Conservation (phyloP, 1,140 invertebrate species). For the Bilobella aurantiaca region DNA sequence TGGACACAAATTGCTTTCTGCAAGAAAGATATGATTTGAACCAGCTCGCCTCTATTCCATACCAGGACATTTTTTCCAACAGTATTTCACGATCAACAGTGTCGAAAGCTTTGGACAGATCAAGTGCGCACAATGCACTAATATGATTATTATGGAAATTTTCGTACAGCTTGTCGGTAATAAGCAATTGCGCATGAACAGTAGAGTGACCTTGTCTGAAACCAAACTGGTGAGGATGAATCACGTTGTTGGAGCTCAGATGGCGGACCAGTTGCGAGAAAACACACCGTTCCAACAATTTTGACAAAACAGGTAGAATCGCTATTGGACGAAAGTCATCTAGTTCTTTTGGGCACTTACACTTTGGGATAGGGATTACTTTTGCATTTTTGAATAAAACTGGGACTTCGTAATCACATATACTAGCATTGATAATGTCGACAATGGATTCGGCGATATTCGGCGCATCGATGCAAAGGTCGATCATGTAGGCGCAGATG, state of each 20-base stretch:
- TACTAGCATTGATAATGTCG: neutral
- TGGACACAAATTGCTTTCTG: neutral
- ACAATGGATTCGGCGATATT: neutral
- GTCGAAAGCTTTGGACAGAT: slow-evolving; percentile 42
- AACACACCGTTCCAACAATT: slow-evolving; percentile 13
- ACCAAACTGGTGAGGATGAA: slow-evolving; percentile 38
- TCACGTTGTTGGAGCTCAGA: slow-evolving; percentile 7
- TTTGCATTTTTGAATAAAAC: slow-evolving; percentile 3
- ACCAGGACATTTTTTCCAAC: slow-evolving; percentile 36
- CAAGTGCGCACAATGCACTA: slow-evolving; percentile 37
- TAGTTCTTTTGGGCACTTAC: neutral
- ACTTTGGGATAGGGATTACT: slow-evolving; percentile 12
- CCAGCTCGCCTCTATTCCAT: slow-evolving; percentile 5
- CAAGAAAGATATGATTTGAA: neutral
- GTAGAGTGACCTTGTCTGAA: slow-evolving; percentile 39
- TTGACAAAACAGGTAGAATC: slow-evolving; percentile 4
- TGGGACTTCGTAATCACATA: neutral
- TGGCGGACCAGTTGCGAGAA: neutral
- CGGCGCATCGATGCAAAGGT: neutral
- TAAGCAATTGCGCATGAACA: slow-evolving; percentile 37
- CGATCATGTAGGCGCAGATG: neutral
- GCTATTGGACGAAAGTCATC: slow-evolving; percentile 7
- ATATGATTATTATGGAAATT: slow-evolving; percentile 37
- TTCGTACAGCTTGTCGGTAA: slow-evolving; percentile 37
- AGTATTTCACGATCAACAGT: slow-evolving; percentile 39